Evolutionary conservation across 1,140 invertebrate species (phyloP).

Genomic region (Lethrus apterus): DNA sequence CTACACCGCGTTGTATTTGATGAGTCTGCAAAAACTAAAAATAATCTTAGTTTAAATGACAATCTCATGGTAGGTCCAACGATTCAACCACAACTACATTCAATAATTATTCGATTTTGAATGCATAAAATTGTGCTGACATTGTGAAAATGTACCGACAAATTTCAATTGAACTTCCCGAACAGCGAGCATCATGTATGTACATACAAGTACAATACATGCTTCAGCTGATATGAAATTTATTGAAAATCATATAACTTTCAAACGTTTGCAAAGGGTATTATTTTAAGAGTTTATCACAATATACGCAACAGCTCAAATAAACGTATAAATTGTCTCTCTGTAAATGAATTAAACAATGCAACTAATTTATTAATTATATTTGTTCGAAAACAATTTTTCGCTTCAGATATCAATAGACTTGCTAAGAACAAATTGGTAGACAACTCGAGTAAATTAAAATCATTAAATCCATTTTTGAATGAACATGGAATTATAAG

Average conservation of each 20-base stretch:
- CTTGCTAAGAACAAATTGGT: background rate
- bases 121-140: constrained; percentile 33
- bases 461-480: constrained; percentile 1
- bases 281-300: constrained; percentile 17
- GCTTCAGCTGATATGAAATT: constrained; percentile 3
- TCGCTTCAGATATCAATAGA: background rate
- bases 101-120: constrained; percentile 40
- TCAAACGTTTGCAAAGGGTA: constrained; percentile 12
- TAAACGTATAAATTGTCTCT: too few species aligned
- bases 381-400: background rate
- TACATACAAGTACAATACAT: too few species aligned
- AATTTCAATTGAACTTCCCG: background rate
- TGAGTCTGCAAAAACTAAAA: too few species aligned
- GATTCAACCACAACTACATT: constrained; percentile 27
- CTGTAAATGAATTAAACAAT: too few species aligned
- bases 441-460: background rate
- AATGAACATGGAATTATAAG: too few species aligned
- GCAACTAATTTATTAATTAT: too few species aligned
- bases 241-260: constrained; percentile 1
- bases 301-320: too few species aligned
- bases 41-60: constrained; percentile 30
- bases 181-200: too few species aligned
- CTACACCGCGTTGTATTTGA: too few species aligned
- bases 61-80: constrained; percentile 26
- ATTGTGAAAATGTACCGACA: constrained; percentile 20